Conservation (phyloP, 1,140 invertebrate genomes). For the Anastrepha obliqua region DNA sequence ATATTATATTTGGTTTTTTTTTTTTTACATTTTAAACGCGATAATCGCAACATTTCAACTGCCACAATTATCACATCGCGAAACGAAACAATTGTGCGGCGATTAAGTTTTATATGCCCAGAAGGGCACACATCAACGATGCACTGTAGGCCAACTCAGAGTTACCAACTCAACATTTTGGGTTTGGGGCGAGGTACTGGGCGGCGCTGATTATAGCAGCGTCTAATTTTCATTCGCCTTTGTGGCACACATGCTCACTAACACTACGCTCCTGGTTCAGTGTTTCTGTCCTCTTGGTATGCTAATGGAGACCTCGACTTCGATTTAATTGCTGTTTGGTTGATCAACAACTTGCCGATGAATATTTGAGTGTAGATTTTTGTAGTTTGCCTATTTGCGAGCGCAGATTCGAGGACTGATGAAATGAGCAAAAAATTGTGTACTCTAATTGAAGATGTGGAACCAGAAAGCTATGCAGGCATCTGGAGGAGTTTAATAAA, state of each 20-base stretch:
- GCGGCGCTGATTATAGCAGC: background rate
- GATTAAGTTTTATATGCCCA: constrained; percentile 24
- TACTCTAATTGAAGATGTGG: too few relatives aligned
- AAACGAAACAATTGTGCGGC: constrained; percentile 28
- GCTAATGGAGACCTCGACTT: constrained; percentile 39
- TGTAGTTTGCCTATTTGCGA: too few relatives aligned
- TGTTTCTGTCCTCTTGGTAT: background rate
- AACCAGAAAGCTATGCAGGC: too few relatives aligned
- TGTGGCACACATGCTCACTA: background rate
- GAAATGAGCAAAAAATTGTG: too few relatives aligned
- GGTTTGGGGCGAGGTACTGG: background rate
- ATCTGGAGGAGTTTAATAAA: too few relatives aligned
- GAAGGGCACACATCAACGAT: background rate
- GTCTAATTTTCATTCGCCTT: background rate
- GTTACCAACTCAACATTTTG: background rate
- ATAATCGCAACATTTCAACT: constrained; percentile 25
- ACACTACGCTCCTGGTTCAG: background rate
- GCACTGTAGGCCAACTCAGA: too few relatives aligned
- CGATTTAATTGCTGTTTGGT: background rate
- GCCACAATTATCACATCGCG: constrained; percentile 26
- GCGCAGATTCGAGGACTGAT: too few relatives aligned
- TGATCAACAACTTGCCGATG: background rate
- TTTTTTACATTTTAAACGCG: constrained; percentile 4
- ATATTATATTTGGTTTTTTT: background rate
- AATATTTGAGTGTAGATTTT: too few relatives aligned